A percentile compares a stretch with the other conserved stretches of the same genome.
phyloP scores from a whole-genome alignment of 2,888 invertebrate genomes.

The Spilarctia lutea region DNA sequence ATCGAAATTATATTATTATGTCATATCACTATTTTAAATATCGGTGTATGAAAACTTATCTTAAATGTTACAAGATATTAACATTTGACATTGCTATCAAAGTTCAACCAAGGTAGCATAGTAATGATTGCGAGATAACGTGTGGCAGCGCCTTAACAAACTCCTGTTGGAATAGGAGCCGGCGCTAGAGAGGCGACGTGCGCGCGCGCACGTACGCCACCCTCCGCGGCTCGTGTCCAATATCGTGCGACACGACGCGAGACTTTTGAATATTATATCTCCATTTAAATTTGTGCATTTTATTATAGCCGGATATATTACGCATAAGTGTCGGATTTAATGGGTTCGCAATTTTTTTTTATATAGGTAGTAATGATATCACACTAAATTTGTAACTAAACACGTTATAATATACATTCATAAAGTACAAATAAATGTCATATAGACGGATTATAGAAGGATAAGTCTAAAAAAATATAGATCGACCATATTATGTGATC shows the following conservation, averaged over 20 bases:
- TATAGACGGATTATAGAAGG: too few species aligned
- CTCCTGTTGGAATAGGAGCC: slow-evolving; percentile 65
- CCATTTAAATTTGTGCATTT: not conserved
- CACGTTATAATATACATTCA: too few species aligned
- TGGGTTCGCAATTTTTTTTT: too few species aligned
- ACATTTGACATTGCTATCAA: slow-evolving; percentile 25
- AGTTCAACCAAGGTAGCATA: slow-evolving; percentile 31
- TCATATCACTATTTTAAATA: not conserved
- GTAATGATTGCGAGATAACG: slow-evolving; percentile 55
- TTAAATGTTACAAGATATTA: slow-evolving; percentile 9
- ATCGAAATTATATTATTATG: not conserved
- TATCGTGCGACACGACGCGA: slow-evolving; percentile 47
- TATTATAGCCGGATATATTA: too few species aligned
- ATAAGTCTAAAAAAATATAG: too few species aligned
- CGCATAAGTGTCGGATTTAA: not conserved
- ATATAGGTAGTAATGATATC: too few species aligned
- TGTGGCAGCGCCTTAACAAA: slow-evolving; percentile 60
- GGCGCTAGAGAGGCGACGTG: slow-evolving; percentile 68
- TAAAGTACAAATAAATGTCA: too few species aligned
- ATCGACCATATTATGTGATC: too few species aligned
- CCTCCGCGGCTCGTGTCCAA: slow-evolving; percentile 54
- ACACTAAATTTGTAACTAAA: too few species aligned
- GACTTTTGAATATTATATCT: not conserved
- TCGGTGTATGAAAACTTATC: not conserved
- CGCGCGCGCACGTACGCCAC: slow-evolving; percentile 81